Base-by-base conservation (phyloP, 2,888 invertebrate genomes). In the Troilus luridus region DNA sequence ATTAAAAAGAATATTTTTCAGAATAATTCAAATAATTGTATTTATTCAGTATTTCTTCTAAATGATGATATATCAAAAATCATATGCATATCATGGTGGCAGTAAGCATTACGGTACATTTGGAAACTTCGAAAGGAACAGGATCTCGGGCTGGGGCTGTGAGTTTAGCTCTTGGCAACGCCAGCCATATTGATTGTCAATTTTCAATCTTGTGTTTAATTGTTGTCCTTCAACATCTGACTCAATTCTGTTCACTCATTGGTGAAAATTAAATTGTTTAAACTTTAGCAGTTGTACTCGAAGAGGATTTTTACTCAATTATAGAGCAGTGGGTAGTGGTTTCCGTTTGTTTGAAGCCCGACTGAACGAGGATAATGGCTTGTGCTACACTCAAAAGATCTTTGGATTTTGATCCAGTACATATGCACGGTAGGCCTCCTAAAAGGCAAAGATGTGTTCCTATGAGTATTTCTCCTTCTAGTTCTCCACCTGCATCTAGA, bases 331-430 rank as follows among this genome's bases (percentile, higher is more conserved):
- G 56, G 85, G 56, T 85, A 85, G 85, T 58, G 85, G 56, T 21
- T 85, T 85, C 56, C 56, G 85, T 85, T 58, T 56, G 56, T 56
- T 56, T 85, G 85, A 85, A 85, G 58, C 88, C 41, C 62, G 27
- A 88, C 62, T 60, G 60, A 60, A n/a, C 56, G n/a, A 90, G 90
- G 89, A 92, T 92, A 96, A 99, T 99, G 99, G 99, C 99, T 96
- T 99, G 99, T 96, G 98, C 98, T 95, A 99, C 99, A 94, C 96
- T 99, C 93, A 99, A 99, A 96, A 96, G 99, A 95, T 97, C 97
- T 94, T 96, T 98, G 94, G 99, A 99, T 94, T 98, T 98, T 96
- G 99, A 99, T 95, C 97, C 98, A 93, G 95, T 96, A 93, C 96
- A 98, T 95, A 97, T 97, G 94, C 97, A 97, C 94, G 95, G 95